phyloP scores from a whole-genome alignment of 1,140 invertebrate genomes.

The Lineus longissimus region DNA sequence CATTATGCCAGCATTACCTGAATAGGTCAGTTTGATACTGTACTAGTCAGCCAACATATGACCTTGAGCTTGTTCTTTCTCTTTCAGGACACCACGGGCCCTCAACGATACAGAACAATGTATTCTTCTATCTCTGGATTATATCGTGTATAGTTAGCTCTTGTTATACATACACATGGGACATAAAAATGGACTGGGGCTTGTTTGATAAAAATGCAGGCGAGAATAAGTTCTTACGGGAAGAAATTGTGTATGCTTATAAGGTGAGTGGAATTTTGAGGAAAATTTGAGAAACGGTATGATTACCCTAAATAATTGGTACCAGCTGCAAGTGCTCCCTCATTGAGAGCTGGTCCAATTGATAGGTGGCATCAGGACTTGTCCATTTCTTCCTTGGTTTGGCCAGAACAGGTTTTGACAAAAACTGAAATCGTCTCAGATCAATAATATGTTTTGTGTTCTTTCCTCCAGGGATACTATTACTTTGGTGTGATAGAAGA shows the following conservation, averaged over 20 bases:
- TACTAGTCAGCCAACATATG: too few relatives aligned
- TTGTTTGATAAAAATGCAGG: conserved; percentile 82
- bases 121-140: conserved; percentile 51
- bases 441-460: background rate
- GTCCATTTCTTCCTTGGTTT: too few relatives aligned
- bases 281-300: background rate
- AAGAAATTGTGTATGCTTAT: conserved; percentile 65
- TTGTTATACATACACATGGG: conserved; percentile 87
- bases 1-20: too few relatives aligned
- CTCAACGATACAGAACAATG: conserved; percentile 28
- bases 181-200: conserved; percentile 98
- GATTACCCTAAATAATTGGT: background rate
- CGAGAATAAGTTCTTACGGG: conserved; percentile 69
- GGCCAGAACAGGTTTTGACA: too few relatives aligned
- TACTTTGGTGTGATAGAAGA: conserved; percentile 98
- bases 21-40: too few relatives aligned
- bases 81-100: conserved; percentile 34
- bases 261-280: conserved; percentile 38
- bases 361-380: too few relatives aligned
- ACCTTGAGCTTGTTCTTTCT: too few relatives aligned
- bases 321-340: too few relatives aligned
- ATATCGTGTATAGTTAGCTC: conserved; percentile 71
- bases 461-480: conserved; percentile 66
- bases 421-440: too few relatives aligned
- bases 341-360: too few relatives aligned